A percentile compares a stretch with the other conserved stretches of the same genome.
Evolutionary conservation across 1,140 invertebrate genomes (phyloP).

Genomic region (Conus ventricosus): DNA sequence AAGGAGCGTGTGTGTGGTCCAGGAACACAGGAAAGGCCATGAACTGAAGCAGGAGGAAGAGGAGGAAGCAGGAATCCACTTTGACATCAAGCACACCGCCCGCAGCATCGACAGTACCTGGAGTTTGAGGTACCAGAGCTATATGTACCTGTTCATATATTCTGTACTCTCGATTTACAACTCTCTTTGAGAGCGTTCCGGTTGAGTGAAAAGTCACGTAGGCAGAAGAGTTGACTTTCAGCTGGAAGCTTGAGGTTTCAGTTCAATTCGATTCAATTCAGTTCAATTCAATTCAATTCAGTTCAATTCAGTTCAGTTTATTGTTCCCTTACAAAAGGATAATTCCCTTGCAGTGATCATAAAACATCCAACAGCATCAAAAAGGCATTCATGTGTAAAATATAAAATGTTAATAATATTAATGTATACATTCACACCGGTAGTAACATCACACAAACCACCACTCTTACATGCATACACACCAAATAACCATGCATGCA

Average conservation of each 20-base stretch:
- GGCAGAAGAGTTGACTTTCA: background rate
- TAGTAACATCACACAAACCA: no score
- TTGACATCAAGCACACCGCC: slow-evolving; percentile 85
- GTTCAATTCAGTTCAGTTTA: background rate
- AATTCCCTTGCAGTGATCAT: no score
- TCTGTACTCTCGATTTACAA: background rate
- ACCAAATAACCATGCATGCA: no score
- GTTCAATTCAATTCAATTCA: background rate
- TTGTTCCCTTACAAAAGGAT: no score
- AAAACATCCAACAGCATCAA: no score
- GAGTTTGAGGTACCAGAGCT: slow-evolving; percentile 79
- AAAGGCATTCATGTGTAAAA: no score
- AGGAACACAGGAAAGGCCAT: slow-evolving; percentile 40
- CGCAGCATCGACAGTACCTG: slow-evolving; percentile 91
- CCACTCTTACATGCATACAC: background rate
- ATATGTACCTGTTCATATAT: background rate
- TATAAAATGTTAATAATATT: background rate
- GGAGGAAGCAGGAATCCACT: slow-evolving; percentile 72
- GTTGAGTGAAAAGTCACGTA: background rate
- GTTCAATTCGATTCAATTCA: background rate
- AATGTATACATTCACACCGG: background rate
- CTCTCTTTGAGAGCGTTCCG: background rate
- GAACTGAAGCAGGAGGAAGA: slow-evolving; percentile 74
- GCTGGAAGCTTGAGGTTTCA: background rate
- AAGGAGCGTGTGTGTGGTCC: background rate